Evolutionary conservation across 2,113 vertebrate genomes (phyloP).

Genomic region (Sphyrna mokarran): DNA sequence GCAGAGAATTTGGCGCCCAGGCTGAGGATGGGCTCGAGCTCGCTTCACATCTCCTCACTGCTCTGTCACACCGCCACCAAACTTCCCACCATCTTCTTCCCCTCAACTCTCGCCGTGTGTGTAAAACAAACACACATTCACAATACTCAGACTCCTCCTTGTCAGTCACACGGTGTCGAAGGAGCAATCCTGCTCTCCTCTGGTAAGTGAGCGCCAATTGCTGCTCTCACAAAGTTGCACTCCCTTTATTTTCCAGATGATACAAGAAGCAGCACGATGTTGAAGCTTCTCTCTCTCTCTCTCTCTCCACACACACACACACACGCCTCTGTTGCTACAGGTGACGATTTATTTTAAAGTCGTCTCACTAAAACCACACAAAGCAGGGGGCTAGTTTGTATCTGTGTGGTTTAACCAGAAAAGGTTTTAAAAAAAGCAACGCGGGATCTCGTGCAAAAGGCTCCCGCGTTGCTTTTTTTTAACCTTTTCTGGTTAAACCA

Average conservation of each 20-base stretch:
- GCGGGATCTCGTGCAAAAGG: neutral
- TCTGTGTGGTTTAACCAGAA: neutral
- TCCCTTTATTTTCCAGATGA: too few species aligned
- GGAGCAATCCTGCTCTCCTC: slow-evolving; percentile 9
- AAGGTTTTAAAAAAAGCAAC: neutral
- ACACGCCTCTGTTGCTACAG: neutral
- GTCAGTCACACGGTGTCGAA: neutral
- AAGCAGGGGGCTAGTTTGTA: neutral
- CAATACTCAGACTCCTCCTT: neutral
- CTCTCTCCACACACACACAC: too few species aligned
- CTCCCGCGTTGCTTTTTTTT: neutral
- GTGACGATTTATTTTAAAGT: neutral
- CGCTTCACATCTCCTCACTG: neutral
- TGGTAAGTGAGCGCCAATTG: neutral
- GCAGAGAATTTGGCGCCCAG: neutral
- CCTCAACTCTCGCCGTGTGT: neutral
- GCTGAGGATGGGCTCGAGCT: too few species aligned
- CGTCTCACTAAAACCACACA: neutral
- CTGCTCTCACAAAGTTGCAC: neutral
- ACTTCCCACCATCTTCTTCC: neutral
- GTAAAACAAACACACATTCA: neutral
- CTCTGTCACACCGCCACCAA: neutral
- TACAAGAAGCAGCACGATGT: too few species aligned
- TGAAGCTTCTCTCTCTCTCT: too few species aligned
- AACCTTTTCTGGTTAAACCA: neutral